Evolutionary conservation across 1,140 invertebrate genomes (phyloP).

Genomic region (Drosophila ambigua): DNA sequence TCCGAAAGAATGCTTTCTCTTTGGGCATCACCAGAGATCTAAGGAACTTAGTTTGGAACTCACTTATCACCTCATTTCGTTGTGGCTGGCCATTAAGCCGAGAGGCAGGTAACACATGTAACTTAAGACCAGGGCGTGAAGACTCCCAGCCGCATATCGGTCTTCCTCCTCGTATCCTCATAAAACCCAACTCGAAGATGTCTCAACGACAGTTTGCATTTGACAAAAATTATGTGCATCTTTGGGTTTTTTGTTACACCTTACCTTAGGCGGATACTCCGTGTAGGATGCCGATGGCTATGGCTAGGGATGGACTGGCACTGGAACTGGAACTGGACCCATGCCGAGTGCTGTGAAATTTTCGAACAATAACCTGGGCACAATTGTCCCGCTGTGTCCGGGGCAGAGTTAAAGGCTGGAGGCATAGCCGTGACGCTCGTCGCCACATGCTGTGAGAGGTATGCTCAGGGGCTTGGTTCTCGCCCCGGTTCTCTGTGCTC

Average conservation of each 20-base stretch:
- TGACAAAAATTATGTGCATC: slow-evolving; percentile 73
- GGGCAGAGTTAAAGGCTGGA: slow-evolving; percentile 11
- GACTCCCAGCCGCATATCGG: slow-evolving; percentile 41
- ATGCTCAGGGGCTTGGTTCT: slow-evolving; percentile 36
- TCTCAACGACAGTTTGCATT: slow-evolving; percentile 66
- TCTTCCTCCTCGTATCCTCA: slow-evolving; percentile 1
- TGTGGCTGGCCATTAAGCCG: slow-evolving; percentile 32
- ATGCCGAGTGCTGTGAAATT: slow-evolving; percentile 77
- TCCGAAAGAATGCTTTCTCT: slow-evolving; percentile 7
- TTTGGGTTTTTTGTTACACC: slow-evolving; percentile 80
- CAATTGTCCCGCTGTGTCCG: slow-evolving; percentile 68
- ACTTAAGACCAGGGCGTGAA: slow-evolving; percentile 55
- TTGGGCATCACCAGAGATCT: not conserved
- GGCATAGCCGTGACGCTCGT: slow-evolving; percentile 58
- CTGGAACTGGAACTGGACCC: slow-evolving; percentile 38
- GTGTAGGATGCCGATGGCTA: not conserved
- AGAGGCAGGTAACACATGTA: slow-evolving; percentile 34
- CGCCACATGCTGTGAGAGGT: slow-evolving; percentile 55
- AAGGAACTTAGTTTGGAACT: not conserved
- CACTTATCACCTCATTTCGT: slow-evolving; percentile 49
- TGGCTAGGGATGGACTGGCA: not conserved
- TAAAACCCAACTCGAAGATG: slow-evolving; percentile 32
- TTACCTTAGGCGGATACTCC: slow-evolving; percentile 30
- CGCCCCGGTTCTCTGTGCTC: slow-evolving; percentile 1
- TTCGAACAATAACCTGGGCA: slow-evolving; percentile 68